Conservation (phyloP, 1,140 invertebrate genomes). For the Scaptomyza graminum region DNA sequence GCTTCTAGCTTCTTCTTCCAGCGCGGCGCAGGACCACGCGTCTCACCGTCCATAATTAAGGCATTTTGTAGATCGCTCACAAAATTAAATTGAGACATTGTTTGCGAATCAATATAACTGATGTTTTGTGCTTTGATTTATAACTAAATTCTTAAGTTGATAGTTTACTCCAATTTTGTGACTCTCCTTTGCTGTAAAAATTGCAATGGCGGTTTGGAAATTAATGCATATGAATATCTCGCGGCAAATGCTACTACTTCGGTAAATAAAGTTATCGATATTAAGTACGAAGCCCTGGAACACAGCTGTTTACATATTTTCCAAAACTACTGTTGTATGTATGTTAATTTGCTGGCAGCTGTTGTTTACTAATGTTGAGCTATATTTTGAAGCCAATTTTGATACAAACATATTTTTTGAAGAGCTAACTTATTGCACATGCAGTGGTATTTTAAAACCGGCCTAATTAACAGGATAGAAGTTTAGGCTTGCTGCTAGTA, state of each 20-base stretch:
- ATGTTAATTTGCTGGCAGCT: background rate
- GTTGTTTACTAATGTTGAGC: background rate
- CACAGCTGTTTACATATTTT: constrained; percentile 40
- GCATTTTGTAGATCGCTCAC: constrained; percentile 91
- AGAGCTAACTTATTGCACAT: too few relatives aligned
- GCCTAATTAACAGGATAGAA: background rate
- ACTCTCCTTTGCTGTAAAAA: constrained; percentile 18
- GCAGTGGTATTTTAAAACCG: too few relatives aligned
- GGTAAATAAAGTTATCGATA: background rate
- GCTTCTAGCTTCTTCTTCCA: constrained; percentile 90
- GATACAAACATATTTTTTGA: background rate
- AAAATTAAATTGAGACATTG: constrained; percentile 92
- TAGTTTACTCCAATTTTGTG: constrained; percentile 19
- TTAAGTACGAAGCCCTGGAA: constrained; percentile 33
- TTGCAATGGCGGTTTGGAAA: constrained; percentile 65
- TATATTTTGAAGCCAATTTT: background rate
- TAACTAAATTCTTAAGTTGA: constrained; percentile 28
- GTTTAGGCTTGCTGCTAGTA: background rate
- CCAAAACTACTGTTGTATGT: background rate
- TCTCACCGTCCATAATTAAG: constrained; percentile 90
- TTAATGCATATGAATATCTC: constrained; percentile 36
- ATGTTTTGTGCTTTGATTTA: constrained; percentile 10
- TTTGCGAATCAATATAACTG: background rate
- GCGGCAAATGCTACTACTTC: constrained; percentile 26
- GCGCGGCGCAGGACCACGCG: constrained; percentile 90